Conservation (phyloP, 2,113 vertebrate genomes). For the Phocoena sinus region DNA sequence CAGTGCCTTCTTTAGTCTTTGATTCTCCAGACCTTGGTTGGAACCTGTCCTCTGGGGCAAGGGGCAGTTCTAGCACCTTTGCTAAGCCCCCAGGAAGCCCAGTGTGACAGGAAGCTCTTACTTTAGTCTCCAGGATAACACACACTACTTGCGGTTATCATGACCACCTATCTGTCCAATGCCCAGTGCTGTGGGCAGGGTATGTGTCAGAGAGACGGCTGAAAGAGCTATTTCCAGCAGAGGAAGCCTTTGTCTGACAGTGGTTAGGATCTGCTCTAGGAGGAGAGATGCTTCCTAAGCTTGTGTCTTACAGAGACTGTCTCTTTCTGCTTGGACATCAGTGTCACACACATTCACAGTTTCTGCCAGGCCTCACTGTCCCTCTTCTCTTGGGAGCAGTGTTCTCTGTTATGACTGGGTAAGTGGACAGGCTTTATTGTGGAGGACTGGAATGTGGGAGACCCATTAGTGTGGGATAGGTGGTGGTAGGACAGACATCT, state of each 20-base stretch:
- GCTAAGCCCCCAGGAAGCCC: neutral
- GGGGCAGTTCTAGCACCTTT: neutral
- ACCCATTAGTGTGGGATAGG: neutral
- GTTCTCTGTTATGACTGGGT: neutral
- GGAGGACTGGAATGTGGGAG: neutral
- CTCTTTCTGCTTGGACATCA: neutral
- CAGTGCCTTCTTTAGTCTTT: neutral
- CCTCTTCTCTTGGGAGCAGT: neutral
- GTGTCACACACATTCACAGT: neutral
- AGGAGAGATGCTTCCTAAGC: neutral
- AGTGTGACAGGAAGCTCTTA: neutral
- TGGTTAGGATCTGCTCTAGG: neutral
- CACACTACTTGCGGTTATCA: neutral
- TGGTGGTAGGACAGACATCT: neutral
- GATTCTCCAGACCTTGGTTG: neutral
- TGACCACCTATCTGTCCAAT: neutral
- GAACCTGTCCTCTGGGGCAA: neutral
- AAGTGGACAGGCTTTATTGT: neutral
- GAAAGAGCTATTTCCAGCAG: neutral
- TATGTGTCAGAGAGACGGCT: neutral
- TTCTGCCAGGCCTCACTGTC: neutral
- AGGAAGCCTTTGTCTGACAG: neutral
- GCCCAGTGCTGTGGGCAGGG: neutral
- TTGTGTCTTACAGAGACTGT: neutral
- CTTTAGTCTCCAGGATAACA: constrained; percentile 12